Conservation (phyloP, 2,113 vertebrate species). For the Glareola pratincola region DNA sequence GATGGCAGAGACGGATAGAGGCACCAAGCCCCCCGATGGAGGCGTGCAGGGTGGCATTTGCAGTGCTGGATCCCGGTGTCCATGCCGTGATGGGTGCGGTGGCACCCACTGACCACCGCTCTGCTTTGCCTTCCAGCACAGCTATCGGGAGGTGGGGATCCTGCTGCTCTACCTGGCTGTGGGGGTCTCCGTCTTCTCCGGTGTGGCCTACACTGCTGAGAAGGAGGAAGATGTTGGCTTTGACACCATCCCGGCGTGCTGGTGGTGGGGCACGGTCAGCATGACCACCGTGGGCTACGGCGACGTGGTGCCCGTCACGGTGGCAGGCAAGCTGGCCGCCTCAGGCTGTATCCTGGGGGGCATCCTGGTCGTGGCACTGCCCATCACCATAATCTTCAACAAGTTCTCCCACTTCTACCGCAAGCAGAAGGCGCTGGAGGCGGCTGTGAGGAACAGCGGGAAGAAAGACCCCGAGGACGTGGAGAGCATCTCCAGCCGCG, state of each 20-base stretch:
- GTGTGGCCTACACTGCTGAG: constrained; percentile 92
- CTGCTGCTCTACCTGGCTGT: constrained; percentile 93
- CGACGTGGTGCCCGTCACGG: constrained; percentile 91
- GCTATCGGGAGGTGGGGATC: constrained; percentile 95
- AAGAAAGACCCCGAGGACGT: constrained; percentile 15
- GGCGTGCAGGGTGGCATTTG: background rate
- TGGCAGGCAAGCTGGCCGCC: constrained; percentile 91
- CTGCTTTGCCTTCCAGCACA: constrained; percentile 84
- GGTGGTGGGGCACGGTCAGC: constrained; percentile 99
- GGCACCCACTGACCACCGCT: background rate
- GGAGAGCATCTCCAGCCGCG: constrained; percentile 52
- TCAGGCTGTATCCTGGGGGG: constrained; percentile 94
- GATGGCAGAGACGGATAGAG: background rate
- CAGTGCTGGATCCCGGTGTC: fast-evolving
- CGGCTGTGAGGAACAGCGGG: constrained; percentile 86
- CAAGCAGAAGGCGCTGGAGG: constrained; percentile 93
- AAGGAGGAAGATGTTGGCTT: constrained; percentile 91
- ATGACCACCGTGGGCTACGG: constrained; percentile 98
- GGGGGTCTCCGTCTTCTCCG: constrained; percentile 93
- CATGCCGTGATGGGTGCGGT: fast-evolving
- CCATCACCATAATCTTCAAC: constrained; percentile 99
- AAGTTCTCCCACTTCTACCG: constrained; percentile 98
- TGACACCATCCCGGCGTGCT: constrained; percentile 95
- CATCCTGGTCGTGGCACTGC: constrained; percentile 92
- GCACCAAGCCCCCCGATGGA: fast-evolving